A percentile compares a stretch with the other conserved stretches of the same genome.
Conservation (phyloP, 1,140 invertebrate genomes). For the Rhynchophorus ferrugineus region DNA sequence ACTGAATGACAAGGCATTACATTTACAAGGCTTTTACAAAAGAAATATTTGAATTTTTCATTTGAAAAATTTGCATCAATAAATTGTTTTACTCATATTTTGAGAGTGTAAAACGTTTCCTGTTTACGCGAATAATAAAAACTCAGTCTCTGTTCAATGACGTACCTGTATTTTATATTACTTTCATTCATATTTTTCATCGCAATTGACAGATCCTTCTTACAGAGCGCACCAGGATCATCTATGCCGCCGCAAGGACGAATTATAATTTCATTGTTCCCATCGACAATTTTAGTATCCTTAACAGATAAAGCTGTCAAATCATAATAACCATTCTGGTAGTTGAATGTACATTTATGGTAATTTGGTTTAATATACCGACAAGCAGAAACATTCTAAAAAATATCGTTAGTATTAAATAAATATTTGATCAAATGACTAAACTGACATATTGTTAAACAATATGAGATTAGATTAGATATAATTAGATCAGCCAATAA, state of each 20-base stretch:
- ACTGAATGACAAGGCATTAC: no score
- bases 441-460: neutral
- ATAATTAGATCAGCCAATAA: neutral
- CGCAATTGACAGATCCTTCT: conserved; percentile 6
- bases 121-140: no score
- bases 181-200: neutral
- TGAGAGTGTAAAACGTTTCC: no score
- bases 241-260: conserved; percentile 8
- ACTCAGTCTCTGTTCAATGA: no score
- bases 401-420: neutral
- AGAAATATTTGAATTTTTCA: no score
- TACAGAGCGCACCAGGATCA: conserved; percentile 8
- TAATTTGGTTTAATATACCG: neutral
- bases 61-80: no score
- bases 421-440: neutral
- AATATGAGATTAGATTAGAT: neutral
- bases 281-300: neutral
- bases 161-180: conserved; percentile 3
- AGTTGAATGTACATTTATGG: conserved; percentile 1
- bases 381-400: conserved; percentile 5
- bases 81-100: no score
- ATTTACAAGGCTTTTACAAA: no score
- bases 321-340: conserved; percentile 4
- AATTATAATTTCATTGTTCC: conserved; percentile 1
- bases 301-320: neutral